Percentiles rank a stretch among this genome's conserved stretches.
Conservation (phyloP, 2,113 vertebrate genomes). For the Gadus macrocephalus region DNA sequence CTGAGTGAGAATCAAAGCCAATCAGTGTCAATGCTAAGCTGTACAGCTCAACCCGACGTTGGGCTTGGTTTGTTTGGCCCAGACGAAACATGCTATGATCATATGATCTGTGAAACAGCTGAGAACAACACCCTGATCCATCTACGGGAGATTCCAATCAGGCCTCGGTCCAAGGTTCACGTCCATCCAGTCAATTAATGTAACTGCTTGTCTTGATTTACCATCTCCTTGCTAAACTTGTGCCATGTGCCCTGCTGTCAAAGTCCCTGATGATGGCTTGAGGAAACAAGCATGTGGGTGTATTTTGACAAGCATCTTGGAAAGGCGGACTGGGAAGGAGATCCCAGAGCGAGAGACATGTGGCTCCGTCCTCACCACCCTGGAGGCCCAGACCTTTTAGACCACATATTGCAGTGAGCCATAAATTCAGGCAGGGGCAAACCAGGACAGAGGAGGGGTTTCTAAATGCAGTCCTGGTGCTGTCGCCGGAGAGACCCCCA, state of each 20-base stretch:
- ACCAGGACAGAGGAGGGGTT: slow-evolving; percentile 55
- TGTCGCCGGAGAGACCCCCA: slow-evolving; percentile 55
- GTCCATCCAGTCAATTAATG: slow-evolving; percentile 20
- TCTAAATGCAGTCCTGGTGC: slow-evolving; percentile 54
- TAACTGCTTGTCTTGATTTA: slow-evolving; percentile 37
- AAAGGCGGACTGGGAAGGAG: no score
- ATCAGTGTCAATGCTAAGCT: no score
- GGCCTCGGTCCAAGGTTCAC: slow-evolving; percentile 31
- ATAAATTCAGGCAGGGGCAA: slow-evolving; percentile 43
- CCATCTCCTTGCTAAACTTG: slow-evolving; percentile 10
- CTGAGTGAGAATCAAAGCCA: no score
- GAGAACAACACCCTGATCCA: slow-evolving; percentile 2
- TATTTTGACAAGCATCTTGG: no score
- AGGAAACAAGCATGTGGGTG: no score
- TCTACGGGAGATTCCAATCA: slow-evolving; percentile 7
- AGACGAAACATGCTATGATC: no score
- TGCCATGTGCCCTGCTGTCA: not conserved
- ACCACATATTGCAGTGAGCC: slow-evolving; percentile 45
- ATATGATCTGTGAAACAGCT: no score
- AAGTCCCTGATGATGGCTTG: no score
- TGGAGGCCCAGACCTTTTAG: slow-evolving; percentile 18
- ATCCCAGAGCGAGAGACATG: slow-evolving; percentile 34
- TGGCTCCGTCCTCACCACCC: slow-evolving; percentile 35
- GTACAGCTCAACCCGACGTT: no score
- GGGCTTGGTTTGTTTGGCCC: no score